Evolutionary conservation across 2,888 invertebrate species (phyloP).

Genomic region (Caenorhabditis afra): DNA sequence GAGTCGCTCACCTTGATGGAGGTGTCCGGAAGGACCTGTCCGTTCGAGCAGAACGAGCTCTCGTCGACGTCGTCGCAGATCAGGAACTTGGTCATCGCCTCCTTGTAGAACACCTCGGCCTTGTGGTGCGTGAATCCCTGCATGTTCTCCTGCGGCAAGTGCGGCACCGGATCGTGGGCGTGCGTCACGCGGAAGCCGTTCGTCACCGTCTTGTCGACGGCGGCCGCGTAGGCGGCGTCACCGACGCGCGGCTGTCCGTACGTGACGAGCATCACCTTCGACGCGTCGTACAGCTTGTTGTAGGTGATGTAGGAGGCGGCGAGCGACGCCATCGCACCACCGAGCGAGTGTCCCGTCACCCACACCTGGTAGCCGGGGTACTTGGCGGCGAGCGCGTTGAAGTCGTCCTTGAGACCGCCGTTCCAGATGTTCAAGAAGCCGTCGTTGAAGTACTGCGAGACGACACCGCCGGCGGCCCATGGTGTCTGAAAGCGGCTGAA

Average conservation of each 20-base stretch:
- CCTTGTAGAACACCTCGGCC: slow-evolving; percentile 72
- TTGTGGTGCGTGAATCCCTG: slow-evolving; percentile 71
- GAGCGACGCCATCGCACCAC: slow-evolving; percentile 73
- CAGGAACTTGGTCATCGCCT: slow-evolving; percentile 65
- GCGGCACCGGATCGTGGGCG: slow-evolving; percentile 69
- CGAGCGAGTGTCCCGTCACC: slow-evolving; percentile 70
- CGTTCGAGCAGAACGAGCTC: slow-evolving; percentile 69
- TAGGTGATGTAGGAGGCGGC: slow-evolving; percentile 67
- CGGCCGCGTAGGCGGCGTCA: slow-evolving; percentile 63
- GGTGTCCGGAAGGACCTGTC: slow-evolving; percentile 62
- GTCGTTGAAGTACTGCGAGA: slow-evolving; percentile 69
- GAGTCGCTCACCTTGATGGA: slow-evolving; percentile 50
- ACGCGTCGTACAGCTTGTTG: slow-evolving; percentile 59
- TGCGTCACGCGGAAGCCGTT: slow-evolving; percentile 69
- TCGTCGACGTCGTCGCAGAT: slow-evolving; percentile 70
- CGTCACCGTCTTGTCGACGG: slow-evolving; percentile 66
- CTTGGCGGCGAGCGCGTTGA: slow-evolving; percentile 59
- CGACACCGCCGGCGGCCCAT: slow-evolving; percentile 67
- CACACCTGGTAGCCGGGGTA: slow-evolving; percentile 69
- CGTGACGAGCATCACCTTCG: slow-evolving; percentile 63
- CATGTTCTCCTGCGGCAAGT: slow-evolving; percentile 67
- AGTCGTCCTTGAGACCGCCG: slow-evolving; percentile 66
- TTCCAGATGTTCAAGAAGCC: slow-evolving; percentile 69
- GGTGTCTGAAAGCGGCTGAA: slow-evolving; percentile 46
- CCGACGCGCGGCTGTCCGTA: slow-evolving; percentile 75